These are phyloP conservation scores for Oncorhynchus mykiss DNA, from an alignment of 2,113 vertebrate genomes.

Conservation along the genomic window DNA sequence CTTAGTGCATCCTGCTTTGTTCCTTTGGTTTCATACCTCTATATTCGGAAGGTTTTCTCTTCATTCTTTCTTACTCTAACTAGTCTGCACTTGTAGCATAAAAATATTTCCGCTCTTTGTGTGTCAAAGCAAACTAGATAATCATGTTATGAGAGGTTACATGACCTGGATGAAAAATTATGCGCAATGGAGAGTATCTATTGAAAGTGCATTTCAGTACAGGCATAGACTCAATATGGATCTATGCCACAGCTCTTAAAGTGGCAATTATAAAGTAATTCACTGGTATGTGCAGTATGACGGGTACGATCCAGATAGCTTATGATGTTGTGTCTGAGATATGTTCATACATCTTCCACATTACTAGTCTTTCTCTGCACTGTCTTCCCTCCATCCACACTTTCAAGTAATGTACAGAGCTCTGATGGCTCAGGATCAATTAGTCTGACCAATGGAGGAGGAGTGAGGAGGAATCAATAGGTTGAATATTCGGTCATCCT, in stretches of 20 bases:
- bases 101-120: no score
- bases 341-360: background rate
- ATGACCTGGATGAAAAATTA: background rate
- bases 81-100: no score
- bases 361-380: background rate
- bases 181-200: background rate
- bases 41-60: no score
- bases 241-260: no score
- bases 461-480: conserved; percentile 48
- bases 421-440: conserved; percentile 54
- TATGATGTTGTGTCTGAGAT: no score
- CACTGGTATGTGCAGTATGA: no score
- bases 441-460: conserved; percentile 60
- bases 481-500: conserved; percentile 46
- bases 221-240: no score
- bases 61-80: no score
- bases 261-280: no score
- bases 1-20: no score
- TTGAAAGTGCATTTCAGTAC: background rate
- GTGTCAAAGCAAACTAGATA: background rate
- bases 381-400: background rate
- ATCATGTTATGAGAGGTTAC: background rate
- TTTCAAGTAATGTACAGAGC: conserved; percentile 30
- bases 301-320: no score
- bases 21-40: no score